Conservation (phyloP, 1,140 invertebrate genomes). For the Heliconius himera region DNA sequence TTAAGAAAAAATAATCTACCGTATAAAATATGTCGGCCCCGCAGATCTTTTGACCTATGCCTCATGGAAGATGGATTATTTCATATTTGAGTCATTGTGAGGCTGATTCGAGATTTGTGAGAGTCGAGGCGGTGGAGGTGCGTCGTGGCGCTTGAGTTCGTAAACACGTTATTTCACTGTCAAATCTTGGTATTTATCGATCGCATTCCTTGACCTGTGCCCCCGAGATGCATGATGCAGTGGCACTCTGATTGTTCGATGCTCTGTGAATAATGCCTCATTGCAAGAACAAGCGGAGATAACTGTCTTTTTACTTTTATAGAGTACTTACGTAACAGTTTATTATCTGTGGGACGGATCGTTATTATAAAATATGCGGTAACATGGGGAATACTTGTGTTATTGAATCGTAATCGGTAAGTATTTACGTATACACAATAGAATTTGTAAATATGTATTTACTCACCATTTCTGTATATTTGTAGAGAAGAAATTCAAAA, state of each 20-base stretch:
- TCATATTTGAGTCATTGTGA: constrained; percentile 55
- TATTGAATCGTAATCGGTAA: background rate
- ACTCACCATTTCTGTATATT: background rate
- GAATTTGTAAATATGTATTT: constrained; percentile 9
- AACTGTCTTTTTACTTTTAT: constrained; percentile 21
- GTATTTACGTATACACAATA: constrained; percentile 8
- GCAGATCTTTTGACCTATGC: constrained; percentile 60
- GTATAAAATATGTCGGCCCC: constrained; percentile 46
- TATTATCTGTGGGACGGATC: background rate
- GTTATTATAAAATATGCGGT: constrained; percentile 11
- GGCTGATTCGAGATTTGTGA: constrained; percentile 55
- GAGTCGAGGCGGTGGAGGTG: constrained; percentile 47
- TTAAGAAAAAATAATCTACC: constrained; percentile 46
- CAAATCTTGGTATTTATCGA: constrained; percentile 74
- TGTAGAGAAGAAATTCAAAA: background rate
- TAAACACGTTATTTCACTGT: constrained; percentile 72
- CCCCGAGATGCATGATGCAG: constrained; percentile 56
- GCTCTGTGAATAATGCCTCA: constrained; percentile 40
- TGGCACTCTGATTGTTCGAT: constrained; percentile 45
- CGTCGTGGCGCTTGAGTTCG: constrained; percentile 51
- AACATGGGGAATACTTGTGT: constrained; percentile 8
- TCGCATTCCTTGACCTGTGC: constrained; percentile 67
- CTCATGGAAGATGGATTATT: constrained; percentile 63
- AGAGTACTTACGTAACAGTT: constrained; percentile 2
- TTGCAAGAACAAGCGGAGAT: constrained; percentile 20